Base-by-base conservation (phyloP, 2,797 vertebrate genomes). In the Potorous gilbertii region DNA sequence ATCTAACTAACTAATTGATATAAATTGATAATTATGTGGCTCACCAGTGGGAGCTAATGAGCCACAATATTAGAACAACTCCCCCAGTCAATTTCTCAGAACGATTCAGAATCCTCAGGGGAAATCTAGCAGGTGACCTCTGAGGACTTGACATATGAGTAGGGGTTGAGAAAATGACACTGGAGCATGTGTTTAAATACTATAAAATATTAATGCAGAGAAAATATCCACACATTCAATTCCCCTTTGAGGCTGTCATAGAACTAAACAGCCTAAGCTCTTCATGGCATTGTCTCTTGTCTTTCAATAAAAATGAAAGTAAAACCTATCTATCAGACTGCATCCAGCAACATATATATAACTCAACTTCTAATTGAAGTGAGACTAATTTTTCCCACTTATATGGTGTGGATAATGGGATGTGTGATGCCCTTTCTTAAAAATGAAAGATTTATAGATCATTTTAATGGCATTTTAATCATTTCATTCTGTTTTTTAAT, bases 391-490 rank as follows among this genome's bases (percentile, higher is more conserved):
- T 97, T 91, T 95, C 97, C 62, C 92, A 62, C 93, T 97, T 91
- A 74, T 55, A 92, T 94, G 50, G 94, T 96, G 93, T 97, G 40
- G 95, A 89, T 81, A 97, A 97, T 93, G 27, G 94, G 57, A 94
- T 90, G 55, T 3, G 55, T 16, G 56, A 66, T 95, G 93, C 94
- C 97, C 56, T 96, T 97, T 96, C 97, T 96, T 95, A 81, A 93
- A 93, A 96, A 90, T 59, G 96, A 97, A 96, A 97, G 94, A 97
- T 97, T 97, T 97, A 97, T 93, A 96, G 40, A 94, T 97, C 94
- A 92, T 97, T 97, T 97, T 97, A 98, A 97, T 98, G 87, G 14
- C 54, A 93, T 97, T 98, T 98, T 97, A 98, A 98, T 97, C 0
- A 12, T 98, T 98, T 97, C 90, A 6, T 96, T 97, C 96, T 97